Evolutionary conservation across 2,113 vertebrate genomes (phyloP).

Genomic region (Tupaia tana): DNA sequence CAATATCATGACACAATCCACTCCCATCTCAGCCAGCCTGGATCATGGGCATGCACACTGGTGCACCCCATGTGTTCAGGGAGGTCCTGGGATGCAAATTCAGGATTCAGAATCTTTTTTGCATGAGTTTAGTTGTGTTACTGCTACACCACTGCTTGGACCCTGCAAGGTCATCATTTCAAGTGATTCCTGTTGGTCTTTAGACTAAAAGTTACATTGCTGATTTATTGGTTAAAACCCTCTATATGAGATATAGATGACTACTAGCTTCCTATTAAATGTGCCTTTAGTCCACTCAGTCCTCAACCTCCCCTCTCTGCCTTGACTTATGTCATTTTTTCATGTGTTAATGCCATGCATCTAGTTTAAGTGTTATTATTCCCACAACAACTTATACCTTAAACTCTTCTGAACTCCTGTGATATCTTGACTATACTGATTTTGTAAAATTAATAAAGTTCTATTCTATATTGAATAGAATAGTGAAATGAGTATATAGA

Average conservation of each 20-base stretch:
- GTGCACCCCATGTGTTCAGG: too few relatives aligned
- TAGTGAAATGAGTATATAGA: neutral
- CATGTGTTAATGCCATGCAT: neutral
- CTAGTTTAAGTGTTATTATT: neutral
- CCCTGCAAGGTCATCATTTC: neutral
- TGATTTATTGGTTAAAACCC: neutral
- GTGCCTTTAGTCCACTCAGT: neutral
- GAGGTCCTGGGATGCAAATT: too few relatives aligned
- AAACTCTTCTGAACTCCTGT: neutral
- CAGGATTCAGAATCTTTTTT: too few relatives aligned
- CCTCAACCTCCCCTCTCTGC: neutral
- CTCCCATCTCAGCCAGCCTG: too few relatives aligned
- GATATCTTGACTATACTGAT: neutral
- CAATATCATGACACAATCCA: too few relatives aligned
- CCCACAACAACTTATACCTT: neutral
- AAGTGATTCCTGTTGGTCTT: neutral
- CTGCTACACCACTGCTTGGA: too few relatives aligned
- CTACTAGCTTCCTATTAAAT: neutral
- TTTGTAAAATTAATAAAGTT: constrained; percentile 10
- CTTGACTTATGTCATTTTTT: neutral
- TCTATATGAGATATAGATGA: neutral
- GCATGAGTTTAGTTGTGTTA: too few relatives aligned
- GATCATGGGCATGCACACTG: too few relatives aligned
- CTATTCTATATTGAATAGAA: neutral
- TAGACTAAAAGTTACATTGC: neutral